Base-by-base conservation (phyloP, 2,888 invertebrate species). In the Lasius fuliginosus region DNA sequence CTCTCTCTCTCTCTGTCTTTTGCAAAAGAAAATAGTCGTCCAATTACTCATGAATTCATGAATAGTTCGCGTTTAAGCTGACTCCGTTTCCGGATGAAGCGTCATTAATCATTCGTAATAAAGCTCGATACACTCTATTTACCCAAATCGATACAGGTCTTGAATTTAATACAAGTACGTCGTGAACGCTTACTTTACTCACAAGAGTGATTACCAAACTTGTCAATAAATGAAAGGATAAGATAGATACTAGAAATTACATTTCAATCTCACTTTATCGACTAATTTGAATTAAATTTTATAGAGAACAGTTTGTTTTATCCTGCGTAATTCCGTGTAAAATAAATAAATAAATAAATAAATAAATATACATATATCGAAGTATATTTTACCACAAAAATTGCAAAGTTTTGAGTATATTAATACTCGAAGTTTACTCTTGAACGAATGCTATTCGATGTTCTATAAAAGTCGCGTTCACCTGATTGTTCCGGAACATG, bases 61-160 rank as follows among this genome's bases (percentile, higher is more conserved):
- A 64, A 84, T 60, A 46, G 53, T 12, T 82, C 40, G 65, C 58
- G 49, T 83, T 83, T 67, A 60, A 76, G 58, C 68, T 58, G 71
- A 60, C 36, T 67, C 86, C 64, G 49, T 85, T 81, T 64, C 11
- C 46, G 76, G 69, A 77, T 46, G 53, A 65, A 62, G 67, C 42
- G 49, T 77, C 81, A 30, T 65, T 85, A 82, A 87, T 85, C 71
- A 42, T 60, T 27, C 62, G 53, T 74, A 84, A 84, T 81, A 49
- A 77, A 62, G 23, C 23, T 42, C 64, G 33, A 56, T n/a, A 64
- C 42, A 49, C 18, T 60, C 36, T 33, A 75, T 82, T 64, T 42
- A 75, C 18, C 3, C 23, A 30, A 67, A 82, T 67, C 18, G 64
- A 71, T 40, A 11, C 1, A 53, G 23, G 4, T 53, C 65, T 30